Evolutionary conservation across 2,113 vertebrate species (phyloP).

Genomic region (Illadopsis cleaveri): DNA sequence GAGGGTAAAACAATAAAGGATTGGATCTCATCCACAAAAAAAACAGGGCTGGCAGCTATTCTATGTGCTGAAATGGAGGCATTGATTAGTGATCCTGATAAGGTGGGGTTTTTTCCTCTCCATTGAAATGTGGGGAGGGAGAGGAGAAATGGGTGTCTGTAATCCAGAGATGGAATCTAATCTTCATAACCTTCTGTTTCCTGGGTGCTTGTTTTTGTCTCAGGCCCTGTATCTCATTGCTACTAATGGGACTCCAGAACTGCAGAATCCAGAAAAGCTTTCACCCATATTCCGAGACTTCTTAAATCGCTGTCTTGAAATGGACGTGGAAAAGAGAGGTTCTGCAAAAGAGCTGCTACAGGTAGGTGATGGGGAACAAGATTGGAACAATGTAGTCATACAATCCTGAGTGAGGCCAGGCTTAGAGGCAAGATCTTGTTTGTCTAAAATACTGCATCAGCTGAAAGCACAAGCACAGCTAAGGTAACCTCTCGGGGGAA

Average conservation of each 20-base stretch:
- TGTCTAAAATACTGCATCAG: neutral
- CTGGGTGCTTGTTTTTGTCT: neutral
- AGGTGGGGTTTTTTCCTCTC: neutral
- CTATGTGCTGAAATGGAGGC: neutral
- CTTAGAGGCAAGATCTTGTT: neutral
- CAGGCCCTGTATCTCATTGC: constrained; percentile 98
- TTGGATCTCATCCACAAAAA: constrained; percentile 36
- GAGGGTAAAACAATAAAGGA: constrained; percentile 21
- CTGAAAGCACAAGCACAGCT: neutral
- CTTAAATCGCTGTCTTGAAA: constrained; percentile 92
- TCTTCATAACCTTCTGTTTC: neutral
- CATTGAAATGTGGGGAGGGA: neutral
- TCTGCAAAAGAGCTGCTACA: constrained; percentile 93
- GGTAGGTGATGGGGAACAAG: constrained; percentile 63
- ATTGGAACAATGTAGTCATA: neutral
- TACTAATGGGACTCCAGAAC: constrained; percentile 94
- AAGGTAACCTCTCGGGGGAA: neutral
- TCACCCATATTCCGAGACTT: constrained; percentile 91
- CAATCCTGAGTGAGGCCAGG: neutral
- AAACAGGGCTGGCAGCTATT: neutral
- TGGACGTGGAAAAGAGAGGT: constrained; percentile 97
- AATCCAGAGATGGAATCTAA: neutral
- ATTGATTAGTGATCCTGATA: constrained; percentile 5
- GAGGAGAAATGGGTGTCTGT: neutral
- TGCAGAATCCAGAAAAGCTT: constrained; percentile 96